Evolutionary conservation across 1,140 invertebrate genomes (phyloP).

Genomic region (Danaus melanippus): DNA sequence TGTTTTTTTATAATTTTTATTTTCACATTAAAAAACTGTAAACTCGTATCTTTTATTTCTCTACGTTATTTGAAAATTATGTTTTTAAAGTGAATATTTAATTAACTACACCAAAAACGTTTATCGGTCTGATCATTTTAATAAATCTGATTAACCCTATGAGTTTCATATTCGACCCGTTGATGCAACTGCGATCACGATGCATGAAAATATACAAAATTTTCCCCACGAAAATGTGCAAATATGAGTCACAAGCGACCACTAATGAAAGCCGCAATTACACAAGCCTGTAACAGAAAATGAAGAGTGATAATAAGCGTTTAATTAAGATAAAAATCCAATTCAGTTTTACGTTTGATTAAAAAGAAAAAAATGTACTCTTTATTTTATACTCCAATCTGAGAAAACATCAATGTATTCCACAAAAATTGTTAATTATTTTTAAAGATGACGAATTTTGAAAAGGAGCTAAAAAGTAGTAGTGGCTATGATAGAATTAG

Average conservation of each 20-base stretch:
- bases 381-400: conserved; percentile 3
- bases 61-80: not conserved
- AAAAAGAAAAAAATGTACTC: conserved; percentile 14
- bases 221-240: conserved; percentile 33
- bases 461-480: no score
- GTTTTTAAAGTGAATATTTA: not conserved
- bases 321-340: conserved; percentile 31
- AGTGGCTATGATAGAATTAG: no score
- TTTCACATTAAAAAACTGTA: no score
- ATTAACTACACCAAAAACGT: not conserved
- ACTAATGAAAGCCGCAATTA: conserved; percentile 46
- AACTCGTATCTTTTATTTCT: no score
- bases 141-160: conserved; percentile 19
- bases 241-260: conserved; percentile 35
- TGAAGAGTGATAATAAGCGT: conserved; percentile 24
- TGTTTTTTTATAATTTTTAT: no score
- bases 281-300: conserved; percentile 28
- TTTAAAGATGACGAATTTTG: not conserved
- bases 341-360: no score
- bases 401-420: not conserved
- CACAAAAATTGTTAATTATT: conserved; percentile 8
- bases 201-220: conserved; percentile 24
- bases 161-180: conserved; percentile 12
- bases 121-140: conserved; percentile 8
- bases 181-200: conserved; percentile 6